phyloP scores from a whole-genome alignment of 2,113 vertebrate genomes.

The Oryctolagus cuniculus region DNA sequence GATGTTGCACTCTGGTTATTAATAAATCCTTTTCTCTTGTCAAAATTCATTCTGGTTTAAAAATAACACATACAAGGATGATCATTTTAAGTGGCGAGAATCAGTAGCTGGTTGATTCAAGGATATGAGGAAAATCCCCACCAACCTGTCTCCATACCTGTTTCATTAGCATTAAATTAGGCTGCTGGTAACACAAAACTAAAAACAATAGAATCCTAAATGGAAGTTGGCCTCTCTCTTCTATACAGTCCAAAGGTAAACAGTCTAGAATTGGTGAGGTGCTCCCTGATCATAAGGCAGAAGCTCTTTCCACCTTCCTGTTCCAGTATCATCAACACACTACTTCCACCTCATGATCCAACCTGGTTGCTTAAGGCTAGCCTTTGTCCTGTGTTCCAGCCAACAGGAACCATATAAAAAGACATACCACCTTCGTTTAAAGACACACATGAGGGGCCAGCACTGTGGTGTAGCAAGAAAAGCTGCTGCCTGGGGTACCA shows the following conservation, averaged over 20 bases:
- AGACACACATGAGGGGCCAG: background rate
- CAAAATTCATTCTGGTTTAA: background rate
- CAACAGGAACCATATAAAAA: background rate
- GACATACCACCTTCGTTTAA: background rate
- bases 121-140: background rate
- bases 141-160: background rate
- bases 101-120: background rate
- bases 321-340: background rate
- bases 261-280: background rate
- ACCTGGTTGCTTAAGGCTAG: background rate
- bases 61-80: no score
- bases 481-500: no score
- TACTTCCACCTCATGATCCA: background rate
- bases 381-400: background rate
- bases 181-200: background rate
- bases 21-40: no score
- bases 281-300: background rate
- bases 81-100: background rate
- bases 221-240: background rate
- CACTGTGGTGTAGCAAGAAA: no score
- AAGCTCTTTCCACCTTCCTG: background rate
- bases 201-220: background rate
- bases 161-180: background rate
- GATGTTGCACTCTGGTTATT: background rate
- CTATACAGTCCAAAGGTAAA: background rate